Evolutionary conservation across 2,113 vertebrate species (phyloP), one percentile per base, ranked within the genome.

Genomic region (Arothron firmamentum): DNA sequence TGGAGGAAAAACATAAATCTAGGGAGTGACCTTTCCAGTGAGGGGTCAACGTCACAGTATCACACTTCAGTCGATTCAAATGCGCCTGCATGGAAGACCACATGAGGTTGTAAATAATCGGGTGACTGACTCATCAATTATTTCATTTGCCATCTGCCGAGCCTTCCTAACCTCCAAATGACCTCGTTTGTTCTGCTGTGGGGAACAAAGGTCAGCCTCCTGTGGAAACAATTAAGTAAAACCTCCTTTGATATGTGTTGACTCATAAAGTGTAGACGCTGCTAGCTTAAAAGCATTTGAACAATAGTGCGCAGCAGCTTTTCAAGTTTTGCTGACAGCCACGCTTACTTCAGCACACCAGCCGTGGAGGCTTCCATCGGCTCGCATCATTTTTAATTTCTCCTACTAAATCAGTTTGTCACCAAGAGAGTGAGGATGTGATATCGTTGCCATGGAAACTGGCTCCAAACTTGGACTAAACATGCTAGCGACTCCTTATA

Each of bases 401-500:
- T 43, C 53, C 70, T 67, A 62, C 49, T 67, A 82, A 83, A 79
- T 80, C 74, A 78, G 72, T 79, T 72, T 77, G 70, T 67, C 75
- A 77, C 56, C 20, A 66, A 65, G 78, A 55, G 55, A 77, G 63
- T 59, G 74, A 43, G 82, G 74, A 75, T 62, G 65, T 77, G 70
- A 72, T 66, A 79, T 62, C n/a, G 89, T 90, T 86, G 68, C 88
- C 89, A 91, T 90, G 86, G 89, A 82, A 90, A 92, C 91, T 80
- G 74, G 77, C 63, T 85, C 67, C 78, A 88, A 90, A 90, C 83
- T 87, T 86, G 78, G 76, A 86, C 65, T 74, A 78, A 87, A 80
- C 74, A 83, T 84, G 78, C 79, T 67, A 80, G 78, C 66, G 70
- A 85, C 79, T 80, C 80, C 83, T 90, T 84, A 80, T 80, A 73